Evolutionary conservation across 2,797 vertebrate species (phyloP).

Genomic region (Taenioides sp.): DNA sequence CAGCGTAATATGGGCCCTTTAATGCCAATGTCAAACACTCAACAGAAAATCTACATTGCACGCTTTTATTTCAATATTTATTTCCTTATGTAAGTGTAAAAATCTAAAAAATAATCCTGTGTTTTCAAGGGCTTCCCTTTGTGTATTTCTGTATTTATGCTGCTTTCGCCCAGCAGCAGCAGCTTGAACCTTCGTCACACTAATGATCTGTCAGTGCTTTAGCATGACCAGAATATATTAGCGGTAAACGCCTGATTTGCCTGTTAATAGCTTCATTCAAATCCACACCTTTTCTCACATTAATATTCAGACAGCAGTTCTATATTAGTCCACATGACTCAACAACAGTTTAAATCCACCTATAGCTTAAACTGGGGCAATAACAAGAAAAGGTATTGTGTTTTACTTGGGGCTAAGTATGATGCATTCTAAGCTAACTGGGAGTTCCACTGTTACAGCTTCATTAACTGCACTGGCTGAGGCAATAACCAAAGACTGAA

Average conservation of each 20-base stretch:
- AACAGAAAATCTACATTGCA: too few relatives aligned
- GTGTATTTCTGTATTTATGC: background rate
- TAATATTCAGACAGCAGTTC: background rate
- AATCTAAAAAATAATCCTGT: too few relatives aligned
- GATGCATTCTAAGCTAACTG: background rate
- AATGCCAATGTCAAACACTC: too few relatives aligned
- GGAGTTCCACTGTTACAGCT: background rate
- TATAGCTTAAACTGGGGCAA: background rate
- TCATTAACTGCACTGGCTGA: too few relatives aligned
- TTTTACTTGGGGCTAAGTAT: background rate
- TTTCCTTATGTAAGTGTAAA: too few relatives aligned
- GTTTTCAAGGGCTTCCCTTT: background rate
- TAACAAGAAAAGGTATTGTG: background rate
- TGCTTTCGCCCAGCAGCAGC: background rate
- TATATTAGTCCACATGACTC: background rate
- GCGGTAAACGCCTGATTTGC: background rate
- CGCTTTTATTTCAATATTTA: too few relatives aligned
- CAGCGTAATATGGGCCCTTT: too few relatives aligned
- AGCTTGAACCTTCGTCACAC: slow-evolving; percentile 5
- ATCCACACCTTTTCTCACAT: background rate
- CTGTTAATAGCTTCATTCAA: slow-evolving; percentile 1
- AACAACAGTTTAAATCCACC: background rate
- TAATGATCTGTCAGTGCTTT: slow-evolving; percentile 4
- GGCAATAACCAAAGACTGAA: too few relatives aligned
- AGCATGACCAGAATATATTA: slow-evolving; percentile 8